These are phyloP conservation scores for Tylochromis polylepis DNA, from an alignment of 2,113 vertebrate species.

Conservation along the genomic window DNA sequence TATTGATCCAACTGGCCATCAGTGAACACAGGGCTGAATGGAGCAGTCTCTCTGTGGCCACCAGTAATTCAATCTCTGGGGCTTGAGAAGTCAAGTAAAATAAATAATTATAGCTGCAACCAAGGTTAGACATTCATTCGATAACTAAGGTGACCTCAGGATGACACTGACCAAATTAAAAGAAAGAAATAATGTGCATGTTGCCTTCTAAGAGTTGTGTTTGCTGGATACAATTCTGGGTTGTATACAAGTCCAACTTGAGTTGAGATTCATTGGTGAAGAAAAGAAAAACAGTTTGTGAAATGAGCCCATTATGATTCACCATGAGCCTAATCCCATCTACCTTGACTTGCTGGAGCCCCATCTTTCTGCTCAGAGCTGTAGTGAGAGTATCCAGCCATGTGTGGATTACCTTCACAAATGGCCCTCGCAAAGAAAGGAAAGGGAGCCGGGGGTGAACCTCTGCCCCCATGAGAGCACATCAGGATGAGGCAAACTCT, in stretches of 20 bases:
- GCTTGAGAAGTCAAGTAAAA: conserved; percentile 52
- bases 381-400: conserved; percentile 46
- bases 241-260: background rate
- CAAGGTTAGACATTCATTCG: conserved; percentile 58
- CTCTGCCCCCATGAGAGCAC: conserved; percentile 58
- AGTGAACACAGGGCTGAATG: conserved; percentile 51
- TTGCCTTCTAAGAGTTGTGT: conserved; percentile 19
- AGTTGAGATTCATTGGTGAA: conserved; percentile 4
- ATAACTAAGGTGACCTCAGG: conserved; percentile 70
- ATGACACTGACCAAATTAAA: conserved; percentile 58
- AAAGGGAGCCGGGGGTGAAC: conserved; percentile 25
- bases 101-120: conserved; percentile 55
- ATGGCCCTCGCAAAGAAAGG: conserved; percentile 45
- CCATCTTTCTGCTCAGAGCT: conserved; percentile 7
- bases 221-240: background rate
- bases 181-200: conserved; percentile 24
- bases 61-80: conserved; percentile 66
- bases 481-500: conserved; percentile 45
- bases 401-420: conserved; percentile 67
- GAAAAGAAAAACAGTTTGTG: background rate
- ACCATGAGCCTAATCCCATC: conserved; percentile 35
- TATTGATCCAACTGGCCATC: conserved; percentile 72
- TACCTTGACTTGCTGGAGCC: conserved; percentile 7
- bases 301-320: conserved; percentile 43
- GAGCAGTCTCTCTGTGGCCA: conserved; percentile 21